phyloP scores from a whole-genome alignment of 2,888 invertebrate species.

The Patella caerulea region DNA sequence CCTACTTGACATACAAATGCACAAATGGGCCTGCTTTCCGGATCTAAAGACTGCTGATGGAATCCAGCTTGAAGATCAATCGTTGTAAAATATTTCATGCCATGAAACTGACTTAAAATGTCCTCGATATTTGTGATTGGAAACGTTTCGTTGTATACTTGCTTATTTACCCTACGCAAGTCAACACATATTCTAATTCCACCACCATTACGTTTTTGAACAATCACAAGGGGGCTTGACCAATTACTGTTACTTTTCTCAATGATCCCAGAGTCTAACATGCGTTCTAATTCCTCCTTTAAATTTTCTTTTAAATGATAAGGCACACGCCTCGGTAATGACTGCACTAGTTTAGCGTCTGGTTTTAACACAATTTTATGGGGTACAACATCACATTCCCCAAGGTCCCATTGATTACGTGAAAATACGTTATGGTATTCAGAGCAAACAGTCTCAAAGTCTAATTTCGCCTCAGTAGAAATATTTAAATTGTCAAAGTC shows the following conservation, averaged over 20 bases:
- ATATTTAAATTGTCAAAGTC: neutral
- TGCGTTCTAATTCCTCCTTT: neutral
- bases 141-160: slow-evolving; percentile 3
- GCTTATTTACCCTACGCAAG: neutral
- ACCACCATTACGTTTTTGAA: neutral
- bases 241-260: neutral
- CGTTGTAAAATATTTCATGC: slow-evolving; percentile 5
- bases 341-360: neutral
- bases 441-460: neutral
- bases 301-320: neutral
- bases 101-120: neutral
- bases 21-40: neutral
- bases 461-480: neutral
- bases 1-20: neutral
- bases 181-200: slow-evolving; percentile 6
- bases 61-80: slow-evolving; percentile 1
- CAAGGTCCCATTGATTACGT: neutral
- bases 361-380: neutral
- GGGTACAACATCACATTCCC: slow-evolving; percentile 1
- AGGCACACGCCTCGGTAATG: neutral
- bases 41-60: neutral
- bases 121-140: neutral
- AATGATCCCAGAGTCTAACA: neutral
- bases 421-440: neutral
- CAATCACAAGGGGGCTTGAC: neutral